Evolutionary conservation across 2,797 vertebrate genomes (phyloP).

Genomic region (Molossus alvarezi): DNA sequence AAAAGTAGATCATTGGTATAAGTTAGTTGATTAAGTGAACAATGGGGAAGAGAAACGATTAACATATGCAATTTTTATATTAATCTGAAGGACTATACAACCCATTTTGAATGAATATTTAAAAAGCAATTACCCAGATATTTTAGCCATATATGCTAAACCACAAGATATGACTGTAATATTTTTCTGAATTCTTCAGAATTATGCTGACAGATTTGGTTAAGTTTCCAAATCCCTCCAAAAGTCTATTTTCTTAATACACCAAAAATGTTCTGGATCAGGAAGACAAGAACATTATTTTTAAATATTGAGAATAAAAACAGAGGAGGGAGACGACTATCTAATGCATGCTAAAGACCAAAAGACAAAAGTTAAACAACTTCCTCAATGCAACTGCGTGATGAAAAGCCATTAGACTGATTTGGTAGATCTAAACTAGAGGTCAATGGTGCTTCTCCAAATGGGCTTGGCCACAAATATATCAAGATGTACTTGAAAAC

Average conservation of each 20-base stretch:
- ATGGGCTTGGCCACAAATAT: slow-evolving; percentile 21
- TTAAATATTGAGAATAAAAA: background rate
- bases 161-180: background rate
- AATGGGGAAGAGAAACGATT: background rate
- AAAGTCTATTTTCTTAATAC: slow-evolving; percentile 7
- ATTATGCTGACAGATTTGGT: background rate
- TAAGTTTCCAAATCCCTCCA: background rate
- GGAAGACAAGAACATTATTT: background rate
- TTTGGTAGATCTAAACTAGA: slow-evolving; percentile 49
- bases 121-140: background rate
- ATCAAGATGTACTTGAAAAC: slow-evolving; percentile 32
- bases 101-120: background rate
- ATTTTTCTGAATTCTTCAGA: slow-evolving; percentile 9
- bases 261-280: background rate
- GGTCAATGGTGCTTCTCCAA: slow-evolving; percentile 47
- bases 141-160: background rate
- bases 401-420: slow-evolving; percentile 25
- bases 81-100: slow-evolving; percentile 2
- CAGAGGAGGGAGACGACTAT: background rate
- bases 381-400: background rate
- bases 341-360: background rate
- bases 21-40: background rate
- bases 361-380: background rate
- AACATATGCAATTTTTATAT: slow-evolving; percentile 18
- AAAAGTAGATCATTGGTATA: background rate